These are phyloP conservation scores for Spinus pinus DNA, from an alignment of 2,797 vertebrate genomes.

Conservation along the genomic window DNA sequence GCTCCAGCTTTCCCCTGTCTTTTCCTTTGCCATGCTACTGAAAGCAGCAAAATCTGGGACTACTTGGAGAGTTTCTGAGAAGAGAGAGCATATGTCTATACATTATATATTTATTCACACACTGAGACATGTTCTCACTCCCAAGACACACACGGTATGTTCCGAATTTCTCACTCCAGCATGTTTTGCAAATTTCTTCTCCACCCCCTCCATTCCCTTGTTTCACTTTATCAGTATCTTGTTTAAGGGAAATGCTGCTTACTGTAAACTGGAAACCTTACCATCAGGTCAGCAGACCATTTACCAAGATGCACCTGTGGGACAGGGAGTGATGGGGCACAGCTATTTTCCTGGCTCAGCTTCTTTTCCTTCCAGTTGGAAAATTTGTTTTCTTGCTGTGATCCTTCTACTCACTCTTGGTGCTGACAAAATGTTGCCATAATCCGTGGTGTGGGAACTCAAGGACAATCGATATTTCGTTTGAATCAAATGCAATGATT, in stretches of 20 bases:
- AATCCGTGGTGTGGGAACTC: constrained; percentile 34
- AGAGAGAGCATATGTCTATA: constrained; percentile 45
- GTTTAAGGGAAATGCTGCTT: constrained; percentile 37
- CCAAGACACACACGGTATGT: constrained; percentile 47
- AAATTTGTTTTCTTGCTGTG: constrained; percentile 59
- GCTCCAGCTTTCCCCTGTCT: not conserved
- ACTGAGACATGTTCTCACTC: constrained; percentile 51
- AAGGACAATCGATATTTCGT: constrained; percentile 45
- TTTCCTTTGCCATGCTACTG: not conserved
- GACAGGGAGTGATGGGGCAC: not conserved
- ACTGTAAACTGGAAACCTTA: constrained; percentile 13
- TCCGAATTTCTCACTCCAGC: constrained; percentile 58
- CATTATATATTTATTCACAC: constrained; percentile 64
- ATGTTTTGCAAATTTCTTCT: constrained; percentile 59
- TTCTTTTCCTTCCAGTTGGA: constrained; percentile 23
- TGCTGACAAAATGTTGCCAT: constrained; percentile 53
- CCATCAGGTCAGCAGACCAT: constrained; percentile 49
- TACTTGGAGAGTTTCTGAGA: not conserved
- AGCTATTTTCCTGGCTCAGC: not conserved
- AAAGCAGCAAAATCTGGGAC: constrained; percentile 14
- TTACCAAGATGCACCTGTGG: constrained; percentile 25
- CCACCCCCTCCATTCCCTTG: constrained; percentile 29
- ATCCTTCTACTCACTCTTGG: constrained; percentile 33
- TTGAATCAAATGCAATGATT: constrained; percentile 60
- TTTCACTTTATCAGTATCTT: constrained; percentile 33